Evolutionary conservation across 2,888 invertebrate genomes (phyloP).

Genomic region (Diarsia rubi): DNA sequence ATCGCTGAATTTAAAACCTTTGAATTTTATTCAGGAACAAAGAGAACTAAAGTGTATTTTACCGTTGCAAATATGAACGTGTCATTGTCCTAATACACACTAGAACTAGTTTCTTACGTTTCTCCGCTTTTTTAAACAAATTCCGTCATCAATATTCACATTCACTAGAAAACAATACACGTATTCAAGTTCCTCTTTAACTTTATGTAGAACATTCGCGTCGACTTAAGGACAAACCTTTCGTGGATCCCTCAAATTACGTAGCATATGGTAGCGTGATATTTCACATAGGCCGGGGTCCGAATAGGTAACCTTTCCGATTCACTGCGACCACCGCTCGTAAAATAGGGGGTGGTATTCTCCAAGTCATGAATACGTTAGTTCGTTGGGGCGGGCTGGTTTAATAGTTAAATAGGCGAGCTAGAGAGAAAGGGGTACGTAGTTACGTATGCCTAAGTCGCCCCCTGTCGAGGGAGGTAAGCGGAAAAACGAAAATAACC

Average conservation of each 20-base stretch:
- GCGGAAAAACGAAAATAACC: slow-evolving; percentile 64
- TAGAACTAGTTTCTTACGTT: no score
- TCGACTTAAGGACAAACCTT: slow-evolving; percentile 64
- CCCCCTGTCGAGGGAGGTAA: slow-evolving; percentile 64
- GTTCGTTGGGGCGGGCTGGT: slow-evolving; percentile 79
- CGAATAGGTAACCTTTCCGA: slow-evolving; percentile 86
- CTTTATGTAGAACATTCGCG: slow-evolving; percentile 47
- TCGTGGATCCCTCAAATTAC: slow-evolving; percentile 78
- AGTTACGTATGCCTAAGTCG: slow-evolving; percentile 67
- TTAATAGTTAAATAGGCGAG: slow-evolving; percentile 88
- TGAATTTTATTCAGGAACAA: slow-evolving; percentile 39
- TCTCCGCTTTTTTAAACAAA: neutral
- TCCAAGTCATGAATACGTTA: slow-evolving; percentile 89
- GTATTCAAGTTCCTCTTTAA: slow-evolving; percentile 45
- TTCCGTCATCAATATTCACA: neutral
- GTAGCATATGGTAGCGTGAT: slow-evolving; percentile 80
- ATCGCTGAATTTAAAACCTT: slow-evolving; percentile 57
- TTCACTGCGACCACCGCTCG: slow-evolving; percentile 85
- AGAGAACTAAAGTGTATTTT: slow-evolving; percentile 35
- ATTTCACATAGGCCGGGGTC: slow-evolving; percentile 80
- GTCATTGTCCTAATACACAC: neutral
- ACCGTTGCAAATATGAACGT: neutral
- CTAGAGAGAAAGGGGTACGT: slow-evolving; percentile 75
- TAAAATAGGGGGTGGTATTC: slow-evolving; percentile 86
- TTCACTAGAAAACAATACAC: slow-evolving; percentile 24